Conservation (phyloP, 92 coral and sea anemone species). For the Hydrozoanthus gracilis region DNA sequence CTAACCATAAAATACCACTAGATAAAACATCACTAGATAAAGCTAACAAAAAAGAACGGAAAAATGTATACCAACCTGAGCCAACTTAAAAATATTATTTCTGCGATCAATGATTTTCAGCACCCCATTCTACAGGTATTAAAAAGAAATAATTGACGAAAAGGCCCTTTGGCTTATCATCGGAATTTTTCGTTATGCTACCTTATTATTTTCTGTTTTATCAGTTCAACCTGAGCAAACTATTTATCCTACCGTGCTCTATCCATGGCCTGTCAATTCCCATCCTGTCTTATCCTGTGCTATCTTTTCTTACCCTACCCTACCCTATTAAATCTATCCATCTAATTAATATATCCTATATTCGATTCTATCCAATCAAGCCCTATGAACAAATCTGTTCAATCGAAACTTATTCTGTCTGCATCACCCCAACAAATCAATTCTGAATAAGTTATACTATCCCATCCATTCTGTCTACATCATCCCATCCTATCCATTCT, state of each 20-base stretch:
- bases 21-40: neutral
- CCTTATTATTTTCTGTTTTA: neutral
- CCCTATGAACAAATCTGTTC: no score
- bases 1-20: neutral
- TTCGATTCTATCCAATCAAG: neutral
- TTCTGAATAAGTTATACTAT: no score
- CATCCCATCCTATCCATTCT: no score
- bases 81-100: constrained; percentile 35
- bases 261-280: neutral
- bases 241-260: neutral
- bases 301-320: neutral
- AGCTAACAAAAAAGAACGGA: neutral
- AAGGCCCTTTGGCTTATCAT: neutral
- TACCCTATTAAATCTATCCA: neutral
- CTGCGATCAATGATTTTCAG: constrained; percentile 41
- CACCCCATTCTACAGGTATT: neutral
- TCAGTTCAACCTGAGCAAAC: neutral
- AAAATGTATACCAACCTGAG: constrained; percentile 11
- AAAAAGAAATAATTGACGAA: neutral
- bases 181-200: neutral
- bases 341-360: neutral
- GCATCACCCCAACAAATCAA: no score
- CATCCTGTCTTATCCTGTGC: neutral
- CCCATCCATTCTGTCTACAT: no score
- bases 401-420: no score